Conservation (phyloP, 2,113 vertebrate genomes). For the Mesocricetus auratus region DNA sequence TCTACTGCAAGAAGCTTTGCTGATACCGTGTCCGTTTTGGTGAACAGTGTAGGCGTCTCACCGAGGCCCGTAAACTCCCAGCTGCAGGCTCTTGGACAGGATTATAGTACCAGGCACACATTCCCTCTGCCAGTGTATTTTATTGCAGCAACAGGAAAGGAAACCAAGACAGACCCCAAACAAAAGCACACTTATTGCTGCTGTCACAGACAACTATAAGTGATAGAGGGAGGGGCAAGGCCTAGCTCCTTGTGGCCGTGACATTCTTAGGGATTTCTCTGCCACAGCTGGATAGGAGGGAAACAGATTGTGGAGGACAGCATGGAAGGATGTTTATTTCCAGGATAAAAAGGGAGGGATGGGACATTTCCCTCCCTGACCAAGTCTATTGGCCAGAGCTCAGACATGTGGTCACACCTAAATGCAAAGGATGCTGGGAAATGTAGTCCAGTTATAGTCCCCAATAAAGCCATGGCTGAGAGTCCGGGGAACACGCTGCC, state of each 20-base stretch:
- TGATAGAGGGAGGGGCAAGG: not conserved
- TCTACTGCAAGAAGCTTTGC: not conserved
- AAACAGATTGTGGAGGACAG: not conserved
- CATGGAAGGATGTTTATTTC: not conserved
- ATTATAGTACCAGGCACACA: too few relatives aligned
- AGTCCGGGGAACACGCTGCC: not conserved
- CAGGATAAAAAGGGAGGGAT: not conserved
- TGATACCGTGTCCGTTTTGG: not conserved
- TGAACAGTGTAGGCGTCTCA: not conserved
- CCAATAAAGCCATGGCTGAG: not conserved
- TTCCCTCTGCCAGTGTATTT: not conserved
- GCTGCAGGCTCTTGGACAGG: not conserved
- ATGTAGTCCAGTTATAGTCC: constrained; percentile 30
- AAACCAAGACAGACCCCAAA: not conserved
- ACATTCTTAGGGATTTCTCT: not conserved
- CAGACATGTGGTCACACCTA: not conserved
- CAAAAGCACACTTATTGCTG: not conserved
- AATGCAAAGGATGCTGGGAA: constrained; percentile 59
- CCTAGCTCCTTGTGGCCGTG: not conserved
- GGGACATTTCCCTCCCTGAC: not conserved
- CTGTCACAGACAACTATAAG: not conserved
- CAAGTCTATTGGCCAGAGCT: not conserved
- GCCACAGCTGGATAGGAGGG: not conserved
- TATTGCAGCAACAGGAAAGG: not conserved
- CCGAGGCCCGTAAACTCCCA: not conserved